These are phyloP conservation scores for Dryomyza anilis DNA, from an alignment of 2,888 invertebrate genomes.

Conservation along the genomic window DNA sequence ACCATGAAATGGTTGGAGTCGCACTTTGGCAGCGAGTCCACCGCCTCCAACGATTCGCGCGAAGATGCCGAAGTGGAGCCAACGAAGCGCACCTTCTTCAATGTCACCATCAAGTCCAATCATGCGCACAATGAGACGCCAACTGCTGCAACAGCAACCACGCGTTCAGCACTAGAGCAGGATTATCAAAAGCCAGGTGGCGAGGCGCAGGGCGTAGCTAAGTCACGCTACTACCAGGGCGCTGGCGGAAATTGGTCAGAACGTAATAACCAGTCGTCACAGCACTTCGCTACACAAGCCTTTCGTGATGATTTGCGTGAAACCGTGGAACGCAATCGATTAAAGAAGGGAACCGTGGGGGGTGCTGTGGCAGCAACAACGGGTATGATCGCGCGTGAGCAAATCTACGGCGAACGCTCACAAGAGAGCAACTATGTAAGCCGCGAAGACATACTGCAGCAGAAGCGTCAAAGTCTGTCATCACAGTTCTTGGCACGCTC, in stretches of 20 bases:
- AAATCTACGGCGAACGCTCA: too few species aligned
- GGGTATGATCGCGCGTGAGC: too few species aligned
- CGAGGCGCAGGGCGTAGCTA: slow-evolving; percentile 44
- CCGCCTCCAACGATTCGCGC: slow-evolving; percentile 70
- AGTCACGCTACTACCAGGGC: slow-evolving; percentile 71
- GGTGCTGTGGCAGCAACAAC: too few species aligned
- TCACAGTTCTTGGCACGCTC: slow-evolving; percentile 55
- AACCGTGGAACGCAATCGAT: slow-evolving; percentile 56
- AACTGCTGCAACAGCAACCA: slow-evolving; percentile 25
- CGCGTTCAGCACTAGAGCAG: slow-evolving; percentile 45
- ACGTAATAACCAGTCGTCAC: slow-evolving; percentile 59
- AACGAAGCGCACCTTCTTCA: slow-evolving; percentile 76
- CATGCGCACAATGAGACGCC: slow-evolving; percentile 40
- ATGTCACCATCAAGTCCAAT: slow-evolving; percentile 74
- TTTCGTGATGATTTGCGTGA: slow-evolving; percentile 60
- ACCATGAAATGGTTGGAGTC: slow-evolving; percentile 91
- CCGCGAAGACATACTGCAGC: slow-evolving; percentile 58
- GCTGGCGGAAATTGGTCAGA: slow-evolving; percentile 83
- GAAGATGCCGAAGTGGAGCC: slow-evolving; percentile 65
- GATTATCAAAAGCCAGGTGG: slow-evolving; percentile 43
- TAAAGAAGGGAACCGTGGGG: slow-evolving; percentile 46
- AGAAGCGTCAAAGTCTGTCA: slow-evolving; percentile 54
- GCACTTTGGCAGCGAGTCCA: slow-evolving; percentile 87
- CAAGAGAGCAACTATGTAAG: slow-evolving; percentile 49
- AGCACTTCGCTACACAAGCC: slow-evolving; percentile 59